Conservation (phyloP, 2,888 invertebrate genomes). For the Adelphocoris suturalis region DNA sequence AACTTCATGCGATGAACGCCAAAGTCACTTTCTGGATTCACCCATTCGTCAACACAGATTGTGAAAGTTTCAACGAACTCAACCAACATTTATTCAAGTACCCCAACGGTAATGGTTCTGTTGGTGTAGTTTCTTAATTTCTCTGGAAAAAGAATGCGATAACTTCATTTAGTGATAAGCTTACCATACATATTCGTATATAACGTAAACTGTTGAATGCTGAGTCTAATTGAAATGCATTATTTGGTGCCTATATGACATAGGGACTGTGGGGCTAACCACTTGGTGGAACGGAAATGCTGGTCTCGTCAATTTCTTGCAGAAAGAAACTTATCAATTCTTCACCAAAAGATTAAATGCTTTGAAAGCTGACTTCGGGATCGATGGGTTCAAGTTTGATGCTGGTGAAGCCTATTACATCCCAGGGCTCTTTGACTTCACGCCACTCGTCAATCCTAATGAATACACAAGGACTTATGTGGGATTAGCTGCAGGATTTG, state of each 20-base stretch:
- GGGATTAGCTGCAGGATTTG: conserved; percentile 81
- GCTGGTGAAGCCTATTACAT: conserved; percentile 83
- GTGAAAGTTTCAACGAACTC: conserved; percentile 82
- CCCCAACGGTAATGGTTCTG: conserved; percentile 74
- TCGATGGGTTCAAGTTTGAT: conserved; percentile 90
- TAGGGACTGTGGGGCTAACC: conserved; percentile 76
- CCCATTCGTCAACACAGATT: conserved; percentile 90
- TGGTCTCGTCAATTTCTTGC: conserved; percentile 85
- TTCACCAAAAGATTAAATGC: conserved; percentile 80
- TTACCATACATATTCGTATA: too few species aligned
- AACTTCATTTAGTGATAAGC: too few species aligned
- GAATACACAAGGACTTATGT: conserved; percentile 82
- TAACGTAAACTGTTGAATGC: too few species aligned
- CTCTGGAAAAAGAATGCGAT: too few species aligned
- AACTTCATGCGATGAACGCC: conserved; percentile 83
- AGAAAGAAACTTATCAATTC: conserved; percentile 79
- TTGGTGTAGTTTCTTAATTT: not conserved
- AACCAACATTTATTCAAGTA: conserved; percentile 82
- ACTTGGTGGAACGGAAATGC: conserved; percentile 80
- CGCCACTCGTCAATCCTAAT: conserved; percentile 80
- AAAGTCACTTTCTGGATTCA: conserved; percentile 91
- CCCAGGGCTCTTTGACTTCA: conserved; percentile 59
- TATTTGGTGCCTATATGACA: too few species aligned
- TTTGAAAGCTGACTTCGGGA: conserved; percentile 82
- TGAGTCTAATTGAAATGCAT: too few species aligned